Evolutionary conservation across 2,113 vertebrate species (phyloP).

Genomic region (Oxyura jamaicensis): DNA sequence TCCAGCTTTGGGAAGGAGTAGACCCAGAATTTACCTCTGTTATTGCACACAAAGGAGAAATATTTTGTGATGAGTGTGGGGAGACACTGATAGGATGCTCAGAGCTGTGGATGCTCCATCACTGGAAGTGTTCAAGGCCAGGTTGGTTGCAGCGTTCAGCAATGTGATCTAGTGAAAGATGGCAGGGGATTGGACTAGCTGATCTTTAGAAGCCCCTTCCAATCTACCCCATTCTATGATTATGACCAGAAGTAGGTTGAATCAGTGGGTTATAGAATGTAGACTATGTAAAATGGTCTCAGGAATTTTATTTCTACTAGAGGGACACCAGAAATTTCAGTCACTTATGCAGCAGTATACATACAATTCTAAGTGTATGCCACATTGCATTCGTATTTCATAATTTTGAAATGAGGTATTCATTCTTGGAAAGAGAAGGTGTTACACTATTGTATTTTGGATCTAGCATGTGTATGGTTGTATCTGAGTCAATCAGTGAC

Average conservation of each 20-base stretch:
- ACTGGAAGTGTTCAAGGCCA: background rate
- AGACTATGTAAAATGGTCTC: background rate
- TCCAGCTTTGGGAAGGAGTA: background rate
- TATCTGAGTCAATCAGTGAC: background rate
- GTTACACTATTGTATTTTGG: background rate
- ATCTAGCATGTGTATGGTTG: background rate
- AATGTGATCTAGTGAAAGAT: background rate
- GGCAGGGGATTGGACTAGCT: background rate
- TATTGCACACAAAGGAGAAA: background rate
- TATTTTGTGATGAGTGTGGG: background rate
- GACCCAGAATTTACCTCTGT: background rate
- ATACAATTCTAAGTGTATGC: background rate
- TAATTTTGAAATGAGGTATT: background rate
- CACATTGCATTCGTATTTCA: background rate
- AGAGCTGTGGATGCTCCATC: background rate
- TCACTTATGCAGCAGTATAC: background rate
- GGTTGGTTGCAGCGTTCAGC: background rate
- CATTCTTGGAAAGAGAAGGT: background rate
- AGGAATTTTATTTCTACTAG: background rate
- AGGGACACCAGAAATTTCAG: background rate
- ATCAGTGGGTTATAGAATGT: background rate
- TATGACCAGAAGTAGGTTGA: background rate
- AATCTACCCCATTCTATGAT: background rate
- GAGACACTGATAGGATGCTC: background rate
- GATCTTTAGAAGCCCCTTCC: background rate